Conservation (phyloP, 2,888 invertebrate species). For the Hirtodrosophila confusa region DNA sequence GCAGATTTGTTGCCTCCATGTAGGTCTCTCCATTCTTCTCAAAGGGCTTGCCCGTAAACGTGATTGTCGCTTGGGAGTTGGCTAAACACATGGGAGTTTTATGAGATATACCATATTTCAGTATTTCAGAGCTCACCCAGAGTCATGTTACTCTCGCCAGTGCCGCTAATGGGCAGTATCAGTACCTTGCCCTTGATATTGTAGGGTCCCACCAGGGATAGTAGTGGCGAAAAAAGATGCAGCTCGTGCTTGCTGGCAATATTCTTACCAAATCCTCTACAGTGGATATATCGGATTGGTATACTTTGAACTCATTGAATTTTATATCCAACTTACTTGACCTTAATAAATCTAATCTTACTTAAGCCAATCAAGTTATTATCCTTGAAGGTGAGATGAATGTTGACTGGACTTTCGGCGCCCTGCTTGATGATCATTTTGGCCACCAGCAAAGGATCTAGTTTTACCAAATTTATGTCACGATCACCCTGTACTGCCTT, state of each 20-base stretch:
- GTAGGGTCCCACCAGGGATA: constrained; percentile 73
- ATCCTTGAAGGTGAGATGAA: constrained; percentile 77
- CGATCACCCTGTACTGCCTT: constrained; percentile 62
- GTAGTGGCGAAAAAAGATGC: neutral
- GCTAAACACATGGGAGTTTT: constrained; percentile 6
- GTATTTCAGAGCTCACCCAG: constrained; percentile 43
- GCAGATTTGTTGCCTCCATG: constrained; percentile 70
- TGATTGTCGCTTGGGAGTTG: constrained; percentile 5
- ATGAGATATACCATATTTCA: too few relatives aligned
- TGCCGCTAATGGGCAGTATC: constrained; percentile 82
- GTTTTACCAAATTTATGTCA: constrained; percentile 66
- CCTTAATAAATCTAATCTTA: constrained; percentile 44
- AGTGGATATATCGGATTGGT: neutral
- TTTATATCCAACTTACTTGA: constrained; percentile 61
- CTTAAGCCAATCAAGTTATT: constrained; percentile 68
- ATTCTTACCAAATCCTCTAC: constrained; percentile 71
- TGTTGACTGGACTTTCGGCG: constrained; percentile 79
- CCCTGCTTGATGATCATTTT: constrained; percentile 76
- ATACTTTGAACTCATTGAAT: neutral
- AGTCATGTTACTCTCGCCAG: constrained; percentile 75
- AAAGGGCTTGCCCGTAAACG: constrained; percentile 53
- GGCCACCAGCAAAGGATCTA: constrained; percentile 76
- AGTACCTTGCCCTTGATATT: constrained; percentile 81
- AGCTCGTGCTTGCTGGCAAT: constrained; percentile 64
- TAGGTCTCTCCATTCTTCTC: constrained; percentile 75